Evolutionary conservation across 2,797 vertebrate genomes (phyloP).

Genomic region (Dallia pectoralis): DNA sequence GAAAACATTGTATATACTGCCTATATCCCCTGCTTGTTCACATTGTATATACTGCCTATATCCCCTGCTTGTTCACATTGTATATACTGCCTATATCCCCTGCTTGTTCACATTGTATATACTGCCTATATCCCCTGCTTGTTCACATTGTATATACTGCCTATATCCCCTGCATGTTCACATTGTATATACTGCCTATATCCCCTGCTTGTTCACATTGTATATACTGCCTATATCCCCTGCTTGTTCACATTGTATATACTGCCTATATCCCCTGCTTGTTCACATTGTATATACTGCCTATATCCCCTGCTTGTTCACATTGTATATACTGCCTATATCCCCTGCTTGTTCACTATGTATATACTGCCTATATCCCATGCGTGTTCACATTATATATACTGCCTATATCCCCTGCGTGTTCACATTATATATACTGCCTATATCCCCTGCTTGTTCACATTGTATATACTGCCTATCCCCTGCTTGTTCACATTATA

Average conservation of each 20-base stretch:
- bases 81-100: slow-evolving; percentile 10
- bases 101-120: slow-evolving; percentile 11
- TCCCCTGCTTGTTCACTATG: too few species aligned
- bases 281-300: too few species aligned
- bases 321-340: slow-evolving; percentile 10
- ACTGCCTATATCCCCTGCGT: background rate
- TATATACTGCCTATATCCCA: slow-evolving; percentile 9
- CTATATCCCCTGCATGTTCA: slow-evolving; percentile 5
- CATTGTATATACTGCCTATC: slow-evolving; percentile 9
- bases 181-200: slow-evolving; percentile 10
- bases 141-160: too few species aligned
- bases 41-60: too few species aligned
- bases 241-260: slow-evolving; percentile 11
- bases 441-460: slow-evolving; percentile 6
- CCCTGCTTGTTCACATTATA: too few species aligned
- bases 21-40: background rate
- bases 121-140: background rate
- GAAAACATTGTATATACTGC: slow-evolving; percentile 4
- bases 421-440: too few species aligned
- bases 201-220: too few species aligned
- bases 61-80: background rate
- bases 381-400: slow-evolving; percentile 11
- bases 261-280: background rate
- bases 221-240: slow-evolving; percentile 10
- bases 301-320: slow-evolving; percentile 6